phyloP scores from a whole-genome alignment of 2,797 vertebrate species.

The Helostoma temminkii region DNA sequence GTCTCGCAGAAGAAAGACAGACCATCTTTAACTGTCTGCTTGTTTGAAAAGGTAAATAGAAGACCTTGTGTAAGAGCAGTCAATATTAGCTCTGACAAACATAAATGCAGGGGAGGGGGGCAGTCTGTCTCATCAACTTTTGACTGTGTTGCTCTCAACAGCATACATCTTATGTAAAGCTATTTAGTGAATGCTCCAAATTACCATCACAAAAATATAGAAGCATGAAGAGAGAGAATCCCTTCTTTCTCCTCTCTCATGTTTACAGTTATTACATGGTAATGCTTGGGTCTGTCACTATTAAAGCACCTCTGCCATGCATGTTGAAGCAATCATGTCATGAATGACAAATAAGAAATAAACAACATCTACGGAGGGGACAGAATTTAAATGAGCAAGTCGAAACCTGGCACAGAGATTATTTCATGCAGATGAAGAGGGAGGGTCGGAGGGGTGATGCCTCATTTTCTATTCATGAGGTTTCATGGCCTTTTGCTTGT shows the following conservation, averaged over 20 bases:
- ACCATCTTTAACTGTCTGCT: constrained; percentile 16
- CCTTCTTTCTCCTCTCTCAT: constrained; percentile 9
- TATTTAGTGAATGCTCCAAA: background rate
- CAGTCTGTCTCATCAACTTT: background rate
- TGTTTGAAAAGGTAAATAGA: constrained; percentile 28
- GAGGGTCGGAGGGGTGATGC: constrained; percentile 45
- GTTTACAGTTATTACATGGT: constrained; percentile 7
- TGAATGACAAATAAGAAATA: constrained; percentile 54
- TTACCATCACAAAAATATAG: background rate
- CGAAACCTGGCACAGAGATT: constrained; percentile 31
- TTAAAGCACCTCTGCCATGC: constrained; percentile 36
- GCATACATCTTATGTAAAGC: background rate
- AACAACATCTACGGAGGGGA: constrained; percentile 39
- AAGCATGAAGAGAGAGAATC: background rate
- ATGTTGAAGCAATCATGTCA: constrained; percentile 20
- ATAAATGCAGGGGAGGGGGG: background rate
- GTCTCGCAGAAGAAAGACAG: constrained; percentile 4
- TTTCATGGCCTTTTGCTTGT: constrained; percentile 70
- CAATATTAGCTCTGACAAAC: constrained; percentile 49
- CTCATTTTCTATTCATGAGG: constrained; percentile 77
- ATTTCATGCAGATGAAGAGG: constrained; percentile 70
- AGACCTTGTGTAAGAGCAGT: constrained; percentile 16
- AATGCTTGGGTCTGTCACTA: constrained; percentile 15
- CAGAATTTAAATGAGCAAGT: constrained; percentile 49
- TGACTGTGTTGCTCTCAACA: background rate